Base-by-base conservation (phyloP, 2,797 vertebrate genomes). In the Microhierax caerulescens region DNA sequence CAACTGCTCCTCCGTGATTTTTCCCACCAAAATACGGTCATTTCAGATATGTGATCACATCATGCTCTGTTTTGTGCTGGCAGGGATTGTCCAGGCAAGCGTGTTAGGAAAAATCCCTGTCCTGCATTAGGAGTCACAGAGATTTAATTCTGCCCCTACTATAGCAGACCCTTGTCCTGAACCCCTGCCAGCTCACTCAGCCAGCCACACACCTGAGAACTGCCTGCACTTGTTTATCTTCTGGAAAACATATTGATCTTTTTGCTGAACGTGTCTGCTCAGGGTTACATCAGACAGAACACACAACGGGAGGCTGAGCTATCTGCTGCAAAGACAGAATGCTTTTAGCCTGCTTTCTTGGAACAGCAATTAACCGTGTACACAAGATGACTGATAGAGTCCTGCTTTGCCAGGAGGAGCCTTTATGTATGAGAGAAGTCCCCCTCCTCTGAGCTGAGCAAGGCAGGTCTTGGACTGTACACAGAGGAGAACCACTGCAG, bases 11-110 rank as follows among this genome's bases (percentile, higher is more conserved):
- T 25, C 39, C 13, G 5, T 9, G 12, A 27, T 54, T 61, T 50
- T 56, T 30, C 39, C 48, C 54, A 15, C 17, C 43, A 22, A 19
- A 34, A 23, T 50, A 34, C 7, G 14, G 51, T 39, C 10, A 22
- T n/a, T 10, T 70, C 30, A 25, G 60, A n/a, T 8, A 28, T 11
- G 2, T 0, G 1, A 75, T 15, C 3, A 0, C 7, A 8, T 30
- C 30, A 25, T 50, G 14, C 24, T 41, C 30, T 28, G 25, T 25
- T 32, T 64, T 6, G 2, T 25, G 12, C 24, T 23, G 28, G 30
- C 6, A 3, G 22, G 30, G 18, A 45, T 18, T 54, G 24, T 16
- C 24, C 47, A 51, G n/a, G 30, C 11, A 10, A 43, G 6, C 5
- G 3, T 4, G 2, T 36, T 51, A 48, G 34, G 34, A 61, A 16